These are phyloP conservation scores for Microtus ochrogaster DNA, from an alignment of 2,113 vertebrate species.

Conservation along the genomic window DNA sequence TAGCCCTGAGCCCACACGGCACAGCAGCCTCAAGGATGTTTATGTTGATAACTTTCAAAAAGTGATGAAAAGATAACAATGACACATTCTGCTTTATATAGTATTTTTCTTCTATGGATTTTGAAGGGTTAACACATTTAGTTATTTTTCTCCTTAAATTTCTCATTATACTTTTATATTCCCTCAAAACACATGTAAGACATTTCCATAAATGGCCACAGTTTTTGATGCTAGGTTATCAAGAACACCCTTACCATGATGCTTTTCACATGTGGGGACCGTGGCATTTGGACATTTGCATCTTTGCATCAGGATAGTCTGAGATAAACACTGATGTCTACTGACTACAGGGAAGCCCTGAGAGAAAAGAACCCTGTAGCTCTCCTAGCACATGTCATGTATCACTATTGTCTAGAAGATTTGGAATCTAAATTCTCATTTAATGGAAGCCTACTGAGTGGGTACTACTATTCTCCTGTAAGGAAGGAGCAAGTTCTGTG, in stretches of 20 bases:
- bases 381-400: neutral
- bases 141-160: constrained; percentile 21
- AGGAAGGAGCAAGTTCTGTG: neutral
- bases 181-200: neutral
- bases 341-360: neutral
- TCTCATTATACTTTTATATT: constrained; percentile 37
- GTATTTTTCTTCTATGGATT: constrained; percentile 21
- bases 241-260: constrained; percentile 27
- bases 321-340: neutral
- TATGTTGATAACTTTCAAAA: constrained; percentile 61
- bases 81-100: constrained; percentile 28
- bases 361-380: neutral
- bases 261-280: neutral
- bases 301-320: neutral
- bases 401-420: neutral
- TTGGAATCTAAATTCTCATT: constrained; percentile 5
- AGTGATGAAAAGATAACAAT: constrained; percentile 53
- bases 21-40: constrained; percentile 47
- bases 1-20: constrained; percentile 8
- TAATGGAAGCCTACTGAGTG: neutral
- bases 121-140: constrained; percentile 65
- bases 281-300: neutral
- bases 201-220: neutral
- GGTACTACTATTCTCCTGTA: neutral
- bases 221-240: neutral